Base-by-base conservation (phyloP, 2,113 vertebrate species). In the Nesospiza acunhae region DNA sequence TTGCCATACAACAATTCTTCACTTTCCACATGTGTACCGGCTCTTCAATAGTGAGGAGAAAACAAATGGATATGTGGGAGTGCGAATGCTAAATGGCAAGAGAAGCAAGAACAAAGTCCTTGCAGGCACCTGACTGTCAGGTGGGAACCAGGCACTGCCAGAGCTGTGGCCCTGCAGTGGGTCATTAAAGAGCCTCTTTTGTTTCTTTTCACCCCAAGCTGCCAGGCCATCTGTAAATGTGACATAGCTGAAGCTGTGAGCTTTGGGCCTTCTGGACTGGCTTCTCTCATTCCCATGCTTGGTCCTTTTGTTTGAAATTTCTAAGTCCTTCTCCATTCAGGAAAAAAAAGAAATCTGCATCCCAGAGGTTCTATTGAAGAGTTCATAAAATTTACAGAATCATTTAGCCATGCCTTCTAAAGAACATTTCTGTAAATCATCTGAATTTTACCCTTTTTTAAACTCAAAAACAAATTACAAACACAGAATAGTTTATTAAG, bases 111-210 rank as follows among this genome's bases (percentile, higher is more conserved):
- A 78, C 50, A 86, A 92, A 94, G 72, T 41, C 0, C 0, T 67
- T 67, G 39, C 11, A 70, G 63, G 50, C 94, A 93, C 79, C 83
- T 96, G 95, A 96, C 86, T 86, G 72, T 95, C 95, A 97, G 90
- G 94, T 95, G 92, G 68, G 53, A 52, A 55, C 20, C 53, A 80
- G 59, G 39, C 90, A 72, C 31, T 73, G 75, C 41, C 82, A 84
- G 69, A 89, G 58, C 37, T 53, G 6, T 53, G 62, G 86, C 77
- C 75, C 72, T 81, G 72, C 46, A 74, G 70, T 93, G 30, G 46
- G 14, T 55, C 69, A 46, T 80, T 86, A 39, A 90, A 89, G 35
- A 89, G 14, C 6, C 18, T 76, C 55, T 66, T 92, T 90, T 96
- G 50, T 93, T 91, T 59, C 53, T 82, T 62, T 24, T 19, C 81